Percentiles rank a stretch among this genome's conserved stretches.
Evolutionary conservation across 2,888 invertebrate genomes (phyloP).

Genomic region (Lasius fuliginosus): DNA sequence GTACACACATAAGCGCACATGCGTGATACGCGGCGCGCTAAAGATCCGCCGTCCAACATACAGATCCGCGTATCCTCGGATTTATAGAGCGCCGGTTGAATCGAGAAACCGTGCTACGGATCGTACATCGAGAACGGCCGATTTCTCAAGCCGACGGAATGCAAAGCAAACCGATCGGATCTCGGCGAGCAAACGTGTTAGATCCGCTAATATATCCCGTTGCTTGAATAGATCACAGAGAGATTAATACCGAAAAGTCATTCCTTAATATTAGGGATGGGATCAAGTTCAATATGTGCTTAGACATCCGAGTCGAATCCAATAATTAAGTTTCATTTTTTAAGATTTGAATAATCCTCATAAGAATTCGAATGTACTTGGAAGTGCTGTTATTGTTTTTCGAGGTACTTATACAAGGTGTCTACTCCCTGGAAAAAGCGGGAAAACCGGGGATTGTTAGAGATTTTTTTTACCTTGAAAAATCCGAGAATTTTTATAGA

Average conservation of each 20-base stretch:
- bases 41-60: constrained; percentile 60
- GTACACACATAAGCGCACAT: constrained; percentile 65
- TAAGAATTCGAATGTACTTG: no score
- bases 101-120: constrained; percentile 41
- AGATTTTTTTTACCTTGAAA: no score
- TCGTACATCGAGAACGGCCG: constrained; percentile 29
- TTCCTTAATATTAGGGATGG: no score
- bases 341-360: no score
- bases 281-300: no score
- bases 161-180: constrained; percentile 24
- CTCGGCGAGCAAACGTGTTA: background rate
- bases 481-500: no score
- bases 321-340: no score
- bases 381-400: no score
- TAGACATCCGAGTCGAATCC: no score
- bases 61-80: constrained; percentile 56
- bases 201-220: constrained; percentile 22
- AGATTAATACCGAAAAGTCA: background rate
- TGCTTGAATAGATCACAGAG: background rate
- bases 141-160: constrained; percentile 22
- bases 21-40: constrained; percentile 52
- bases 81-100: constrained; percentile 60
- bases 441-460: no score
- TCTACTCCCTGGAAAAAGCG: no score
- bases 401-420: no score